Evolutionary conservation across 2,888 invertebrate genomes (phyloP).

Genomic region (Penaeus monodon): DNA sequence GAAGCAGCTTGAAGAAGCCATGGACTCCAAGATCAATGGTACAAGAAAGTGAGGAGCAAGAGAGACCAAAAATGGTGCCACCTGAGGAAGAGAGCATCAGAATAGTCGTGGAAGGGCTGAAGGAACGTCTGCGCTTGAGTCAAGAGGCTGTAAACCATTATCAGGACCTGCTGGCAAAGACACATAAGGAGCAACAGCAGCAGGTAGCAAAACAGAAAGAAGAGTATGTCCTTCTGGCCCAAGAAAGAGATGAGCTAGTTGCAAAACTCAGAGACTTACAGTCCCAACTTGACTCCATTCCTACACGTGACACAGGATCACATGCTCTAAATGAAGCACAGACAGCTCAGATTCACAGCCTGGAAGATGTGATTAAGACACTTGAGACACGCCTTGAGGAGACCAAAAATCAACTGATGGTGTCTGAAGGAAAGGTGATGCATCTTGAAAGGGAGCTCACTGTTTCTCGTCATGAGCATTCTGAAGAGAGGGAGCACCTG

Average conservation of each 20-base stretch:
- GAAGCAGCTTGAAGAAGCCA: constrained; percentile 16
- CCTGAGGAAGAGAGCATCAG: constrained; percentile 46
- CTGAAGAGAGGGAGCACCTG: constrained; percentile 53
- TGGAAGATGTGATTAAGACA: constrained; percentile 42
- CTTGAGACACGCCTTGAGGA: constrained; percentile 46
- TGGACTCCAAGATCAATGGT: background rate
- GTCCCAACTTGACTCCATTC: constrained; percentile 45
- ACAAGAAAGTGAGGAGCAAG: constrained; percentile 9
- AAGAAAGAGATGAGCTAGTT: constrained; percentile 37
- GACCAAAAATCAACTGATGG: constrained; percentile 23
- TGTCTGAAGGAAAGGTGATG: constrained; percentile 34
- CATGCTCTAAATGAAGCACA: constrained; percentile 39
- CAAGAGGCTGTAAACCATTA: constrained; percentile 52
- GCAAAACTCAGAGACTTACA: constrained; percentile 38
- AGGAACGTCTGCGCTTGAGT: constrained; percentile 50
- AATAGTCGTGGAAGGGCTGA: constrained; percentile 49
- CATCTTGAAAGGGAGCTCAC: constrained; percentile 52
- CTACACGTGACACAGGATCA: constrained; percentile 38
- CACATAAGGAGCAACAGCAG: constrained; percentile 41
- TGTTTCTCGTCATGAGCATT: constrained; percentile 37
- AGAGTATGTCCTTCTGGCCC: constrained; percentile 28
- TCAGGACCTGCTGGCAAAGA: constrained; percentile 47
- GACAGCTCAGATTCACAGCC: constrained; percentile 46
- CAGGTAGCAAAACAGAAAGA: constrained; percentile 32
- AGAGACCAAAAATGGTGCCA: background rate